Percentiles rank a stretch among this genome's conserved stretches.
phyloP scores from a whole-genome alignment of 2,113 vertebrate genomes.

The Apaloderma vittatum region DNA sequence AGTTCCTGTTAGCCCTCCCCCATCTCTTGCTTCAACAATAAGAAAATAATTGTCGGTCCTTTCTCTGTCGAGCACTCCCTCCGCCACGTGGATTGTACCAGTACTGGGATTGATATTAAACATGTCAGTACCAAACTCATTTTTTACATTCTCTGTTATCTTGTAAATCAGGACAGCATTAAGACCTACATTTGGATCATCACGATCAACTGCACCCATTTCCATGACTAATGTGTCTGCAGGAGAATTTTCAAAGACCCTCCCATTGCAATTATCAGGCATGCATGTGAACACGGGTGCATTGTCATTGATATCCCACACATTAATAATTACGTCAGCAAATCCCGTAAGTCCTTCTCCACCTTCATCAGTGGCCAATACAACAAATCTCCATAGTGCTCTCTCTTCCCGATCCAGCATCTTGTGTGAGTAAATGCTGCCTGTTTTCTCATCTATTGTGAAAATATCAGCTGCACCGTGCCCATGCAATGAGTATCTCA shows the following conservation, averaged over 20 bases:
- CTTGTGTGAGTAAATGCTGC: slow-evolving; percentile 88
- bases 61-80: slow-evolving; percentile 85
- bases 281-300: slow-evolving; percentile 84
- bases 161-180: slow-evolving; percentile 88
- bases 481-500: slow-evolving; percentile 90
- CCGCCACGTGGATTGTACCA: slow-evolving; percentile 82
- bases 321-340: slow-evolving; percentile 91
- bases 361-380: slow-evolving; percentile 89
- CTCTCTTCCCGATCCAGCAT: slow-evolving; percentile 87
- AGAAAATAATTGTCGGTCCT: slow-evolving; percentile 83
- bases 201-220: slow-evolving; percentile 87
- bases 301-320: slow-evolving; percentile 92
- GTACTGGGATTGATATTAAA: slow-evolving; percentile 85
- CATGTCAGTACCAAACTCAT: slow-evolving; percentile 75
- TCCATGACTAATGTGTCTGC: slow-evolving; percentile 86
- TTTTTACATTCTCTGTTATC: slow-evolving; percentile 80
- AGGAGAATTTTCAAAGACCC: slow-evolving; percentile 85
- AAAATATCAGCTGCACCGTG: slow-evolving; percentile 89
- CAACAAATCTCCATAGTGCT: slow-evolving; percentile 89
- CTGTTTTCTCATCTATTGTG: slow-evolving; percentile 88
- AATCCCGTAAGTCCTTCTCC: slow-evolving; percentile 93
- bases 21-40: slow-evolving; percentile 88
- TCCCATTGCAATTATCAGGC: slow-evolving; percentile 83
- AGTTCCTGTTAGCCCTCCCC: slow-evolving; percentile 87
- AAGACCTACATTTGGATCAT: slow-evolving; percentile 87